Percentiles rank a stretch among this genome's conserved stretches.
Conservation (phyloP, 2,113 vertebrate species). For the Labeo catla region DNA sequence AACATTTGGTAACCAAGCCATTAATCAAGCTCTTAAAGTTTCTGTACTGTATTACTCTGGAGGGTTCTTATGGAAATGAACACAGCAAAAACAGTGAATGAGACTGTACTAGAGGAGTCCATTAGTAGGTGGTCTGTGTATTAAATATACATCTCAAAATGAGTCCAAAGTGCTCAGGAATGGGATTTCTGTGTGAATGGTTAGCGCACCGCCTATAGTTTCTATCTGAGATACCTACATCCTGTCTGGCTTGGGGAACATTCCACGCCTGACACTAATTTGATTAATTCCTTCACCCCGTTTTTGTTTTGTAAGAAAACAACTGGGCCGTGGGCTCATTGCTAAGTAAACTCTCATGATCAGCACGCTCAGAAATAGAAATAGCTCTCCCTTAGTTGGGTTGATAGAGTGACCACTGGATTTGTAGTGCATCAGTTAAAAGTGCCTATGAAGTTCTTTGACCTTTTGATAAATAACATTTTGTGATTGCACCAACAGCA, state of each 20-base stretch:
- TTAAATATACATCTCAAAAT: background rate
- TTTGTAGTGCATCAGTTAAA: background rate
- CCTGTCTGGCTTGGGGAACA: constrained; percentile 63
- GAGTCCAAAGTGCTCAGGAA: background rate
- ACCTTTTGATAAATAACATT: constrained; percentile 1
- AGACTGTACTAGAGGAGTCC: background rate
- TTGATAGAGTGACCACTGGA: constrained; percentile 1
- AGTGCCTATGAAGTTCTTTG: background rate
- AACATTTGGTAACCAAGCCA: background rate
- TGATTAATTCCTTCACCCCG: constrained; percentile 56
- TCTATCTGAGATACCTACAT: constrained; percentile 61
- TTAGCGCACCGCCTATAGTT: background rate
- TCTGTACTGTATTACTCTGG: constrained; percentile 33
- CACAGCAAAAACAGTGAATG: background rate
- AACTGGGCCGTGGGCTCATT: constrained; percentile 58
- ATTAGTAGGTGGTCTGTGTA: constrained; percentile 8
- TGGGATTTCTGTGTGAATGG: constrained; percentile 3
- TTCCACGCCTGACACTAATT: constrained; percentile 64
- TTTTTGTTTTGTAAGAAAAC: constrained; percentile 69
- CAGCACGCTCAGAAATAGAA: constrained; percentile 60
- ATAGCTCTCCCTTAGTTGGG: constrained; percentile 34
- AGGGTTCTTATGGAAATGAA: background rate
- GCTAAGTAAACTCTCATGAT: constrained; percentile 60
- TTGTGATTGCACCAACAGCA: background rate
- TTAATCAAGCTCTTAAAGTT: background rate